Evolutionary conservation across 1,140 invertebrate species (phyloP).

Genomic region (Orius laevigatus): DNA sequence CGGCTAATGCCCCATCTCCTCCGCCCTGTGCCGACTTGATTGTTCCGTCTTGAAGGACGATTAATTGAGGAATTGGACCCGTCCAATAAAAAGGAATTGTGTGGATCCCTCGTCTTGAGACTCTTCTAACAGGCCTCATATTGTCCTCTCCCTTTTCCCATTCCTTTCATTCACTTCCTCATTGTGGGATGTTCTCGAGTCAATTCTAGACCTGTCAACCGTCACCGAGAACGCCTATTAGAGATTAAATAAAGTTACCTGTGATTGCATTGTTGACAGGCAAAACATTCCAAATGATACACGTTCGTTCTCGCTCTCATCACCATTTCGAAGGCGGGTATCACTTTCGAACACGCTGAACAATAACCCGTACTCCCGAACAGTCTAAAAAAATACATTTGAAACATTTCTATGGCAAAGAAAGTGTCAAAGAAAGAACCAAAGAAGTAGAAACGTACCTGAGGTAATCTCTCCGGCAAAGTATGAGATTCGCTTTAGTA

Average conservation of each 20-base stretch:
- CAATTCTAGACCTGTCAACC: too few species aligned
- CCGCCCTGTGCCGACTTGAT: constrained; percentile 2
- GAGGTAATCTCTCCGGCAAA: constrained; percentile 96
- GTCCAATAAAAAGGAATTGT: constrained; percentile 10
- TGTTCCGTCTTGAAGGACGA: constrained; percentile 5
- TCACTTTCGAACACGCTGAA: constrained; percentile 87
- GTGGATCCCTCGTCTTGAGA: background rate
- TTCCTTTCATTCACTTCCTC: too few species aligned
- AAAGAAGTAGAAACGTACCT: too few species aligned
- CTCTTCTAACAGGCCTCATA: too few species aligned
- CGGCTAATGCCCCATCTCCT: constrained; percentile 5
- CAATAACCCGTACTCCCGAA: constrained; percentile 85
- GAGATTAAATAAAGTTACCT: constrained; percentile 41
- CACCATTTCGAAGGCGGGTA: constrained; percentile 97
- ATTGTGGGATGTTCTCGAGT: too few species aligned
- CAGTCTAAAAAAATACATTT: constrained; percentile 40
- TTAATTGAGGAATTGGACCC: constrained; percentile 8
- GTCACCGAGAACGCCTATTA: too few species aligned
- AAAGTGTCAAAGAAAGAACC: too few species aligned
- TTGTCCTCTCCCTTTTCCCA: too few species aligned
- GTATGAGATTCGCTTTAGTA: constrained; percentile 87
- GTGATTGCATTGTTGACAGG: constrained; percentile 95
- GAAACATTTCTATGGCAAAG: too few species aligned
- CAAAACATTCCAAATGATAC: constrained; percentile 96
- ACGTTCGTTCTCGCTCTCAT: constrained; percentile 94